phyloP scores from a whole-genome alignment of 2,113 vertebrate genomes.

The Pheucticus melanocephalus region DNA sequence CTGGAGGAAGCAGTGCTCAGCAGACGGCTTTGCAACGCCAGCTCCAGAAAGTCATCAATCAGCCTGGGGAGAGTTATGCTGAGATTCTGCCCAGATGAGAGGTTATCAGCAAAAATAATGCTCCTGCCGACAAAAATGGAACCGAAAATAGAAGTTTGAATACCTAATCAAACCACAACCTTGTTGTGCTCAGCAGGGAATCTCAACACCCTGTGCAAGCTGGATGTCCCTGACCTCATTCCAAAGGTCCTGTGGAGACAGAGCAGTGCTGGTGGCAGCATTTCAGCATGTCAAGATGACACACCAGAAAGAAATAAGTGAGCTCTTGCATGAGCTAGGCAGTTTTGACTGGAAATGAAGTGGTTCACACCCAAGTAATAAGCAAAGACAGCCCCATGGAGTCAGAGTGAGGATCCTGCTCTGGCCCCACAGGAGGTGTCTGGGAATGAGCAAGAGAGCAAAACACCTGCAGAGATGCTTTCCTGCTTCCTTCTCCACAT shows the following conservation, averaged over 20 bases:
- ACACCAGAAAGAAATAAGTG: neutral
- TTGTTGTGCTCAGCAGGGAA: neutral
- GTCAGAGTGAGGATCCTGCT: neutral
- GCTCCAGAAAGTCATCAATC: conserved; percentile 76
- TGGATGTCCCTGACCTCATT: neutral
- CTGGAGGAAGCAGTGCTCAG: conserved; percentile 56
- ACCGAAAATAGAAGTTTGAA: conserved; percentile 1
- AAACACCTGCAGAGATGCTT: neutral
- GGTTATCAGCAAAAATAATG: conserved; percentile 10
- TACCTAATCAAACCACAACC: neutral
- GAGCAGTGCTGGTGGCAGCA: neutral
- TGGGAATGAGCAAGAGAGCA: neutral
- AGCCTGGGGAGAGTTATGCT: conserved; percentile 32
- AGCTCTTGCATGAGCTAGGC: neutral
- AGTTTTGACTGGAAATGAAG: neutral
- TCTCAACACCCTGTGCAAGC: neutral
- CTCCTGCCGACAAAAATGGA: neutral
- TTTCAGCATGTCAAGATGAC: neutral
- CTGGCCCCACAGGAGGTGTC: neutral
- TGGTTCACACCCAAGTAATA: neutral
- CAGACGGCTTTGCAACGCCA: conserved; percentile 59
- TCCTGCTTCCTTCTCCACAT: neutral
- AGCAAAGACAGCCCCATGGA: neutral
- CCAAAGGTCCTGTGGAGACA: neutral
- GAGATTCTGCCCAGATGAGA: conserved; percentile 66